Evolutionary conservation across 2,888 invertebrate species (phyloP), one percentile per base, ranked within the genome.

Genomic region (Drepanosiphum platanoidis): DNA sequence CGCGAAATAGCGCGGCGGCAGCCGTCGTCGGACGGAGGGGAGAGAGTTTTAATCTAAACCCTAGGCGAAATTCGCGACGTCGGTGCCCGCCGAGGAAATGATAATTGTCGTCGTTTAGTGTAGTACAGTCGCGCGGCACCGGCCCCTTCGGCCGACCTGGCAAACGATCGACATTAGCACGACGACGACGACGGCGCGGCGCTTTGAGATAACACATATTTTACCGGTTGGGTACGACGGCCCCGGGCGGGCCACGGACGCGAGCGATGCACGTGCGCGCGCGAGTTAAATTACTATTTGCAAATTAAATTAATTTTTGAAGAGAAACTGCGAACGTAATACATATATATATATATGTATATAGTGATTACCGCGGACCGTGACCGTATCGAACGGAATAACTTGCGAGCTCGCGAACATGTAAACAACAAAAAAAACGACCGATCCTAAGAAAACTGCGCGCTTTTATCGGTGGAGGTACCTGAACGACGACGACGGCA

Each of bases 31-130:
- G 27, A 58, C 66, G 66, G 30, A 32, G 27, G 9, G 58, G 22
- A 46, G 30, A n/a, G 34, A 81, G 71, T 61, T 71, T 81, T 61
- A 39, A 58, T 81, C 39, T 58, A 39, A 71, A 71, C 39, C n/a
- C 30, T 30, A 39, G 61, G 61, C 39, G 58, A 70, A 71, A 81
- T 58, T 30, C 66, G 52, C 70, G 32, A 70, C 27, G n/a, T 36
- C 11, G 22, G 70, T 70, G 52, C 36, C 22, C 58, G 52, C 36
- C 22, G 22, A n/a, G 58, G 39, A 81, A 81, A 81, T 71, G 81
- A 81, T 81, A 68, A 71, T 81, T 58, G 81, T 81, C 71, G 81
- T 81, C 71, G 71, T 71, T 81, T 71, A 81, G 58, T 58, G 81
- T 81, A 58, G 71, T 71, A 71, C 61, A 81, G 58, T 22, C 8